phyloP scores from a whole-genome alignment of 2,797 vertebrate species.

The Tiaroga cobitis region DNA sequence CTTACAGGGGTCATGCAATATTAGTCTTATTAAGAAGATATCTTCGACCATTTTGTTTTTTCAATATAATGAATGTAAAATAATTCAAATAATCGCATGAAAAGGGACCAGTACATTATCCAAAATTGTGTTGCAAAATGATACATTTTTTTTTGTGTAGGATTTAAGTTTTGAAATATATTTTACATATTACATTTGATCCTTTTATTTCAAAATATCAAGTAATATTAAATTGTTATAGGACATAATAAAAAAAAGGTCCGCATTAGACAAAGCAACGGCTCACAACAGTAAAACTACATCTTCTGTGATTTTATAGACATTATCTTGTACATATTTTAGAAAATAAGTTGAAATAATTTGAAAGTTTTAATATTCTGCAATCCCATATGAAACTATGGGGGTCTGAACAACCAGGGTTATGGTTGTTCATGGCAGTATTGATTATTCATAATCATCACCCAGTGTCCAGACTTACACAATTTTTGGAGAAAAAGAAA shows the following conservation, averaged over 20 bases:
- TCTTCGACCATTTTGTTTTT: not conserved
- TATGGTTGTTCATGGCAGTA: not conserved
- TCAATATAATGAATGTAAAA: not conserved
- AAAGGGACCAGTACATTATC: not conserved
- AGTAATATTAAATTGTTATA: not conserved
- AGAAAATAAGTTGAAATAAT: not conserved
- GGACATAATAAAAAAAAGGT: not conserved
- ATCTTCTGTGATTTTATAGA: not conserved
- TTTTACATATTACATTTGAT: not conserved
- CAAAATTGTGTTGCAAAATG: not conserved
- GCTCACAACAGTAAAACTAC: not conserved
- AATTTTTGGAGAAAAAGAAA: not conserved
- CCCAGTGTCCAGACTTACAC: not conserved
- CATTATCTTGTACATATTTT: not conserved
- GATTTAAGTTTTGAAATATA: too few relatives aligned
- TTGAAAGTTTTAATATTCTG: not conserved
- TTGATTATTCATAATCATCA: conserved; percentile 19
- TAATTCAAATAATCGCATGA: not conserved
- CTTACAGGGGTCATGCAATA: not conserved
- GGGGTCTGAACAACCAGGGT: not conserved
- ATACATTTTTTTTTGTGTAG: not conserved
- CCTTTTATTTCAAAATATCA: not conserved
- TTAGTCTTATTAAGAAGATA: not conserved
- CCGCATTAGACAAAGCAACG: accelerated
- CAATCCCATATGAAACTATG: not conserved